Percentiles rank a stretch among this genome's conserved stretches.
Conservation (phyloP, 1,140 invertebrate genomes). For the Nautilus pompilius region DNA sequence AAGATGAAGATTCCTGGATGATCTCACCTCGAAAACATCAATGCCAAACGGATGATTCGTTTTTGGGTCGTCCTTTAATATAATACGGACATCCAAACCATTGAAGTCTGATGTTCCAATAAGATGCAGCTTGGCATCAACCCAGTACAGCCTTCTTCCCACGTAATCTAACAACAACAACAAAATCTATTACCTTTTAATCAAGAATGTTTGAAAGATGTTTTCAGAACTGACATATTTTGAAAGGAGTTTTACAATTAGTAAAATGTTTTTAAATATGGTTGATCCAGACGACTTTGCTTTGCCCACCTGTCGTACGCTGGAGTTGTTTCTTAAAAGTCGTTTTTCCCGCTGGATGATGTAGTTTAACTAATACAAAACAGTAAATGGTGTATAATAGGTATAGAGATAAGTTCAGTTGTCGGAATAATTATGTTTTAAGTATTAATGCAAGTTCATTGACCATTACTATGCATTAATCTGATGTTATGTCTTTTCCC, state of each 20-base stretch:
- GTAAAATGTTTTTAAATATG: neutral
- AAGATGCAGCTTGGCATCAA: slow-evolving; percentile 78
- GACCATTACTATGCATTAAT: neutral
- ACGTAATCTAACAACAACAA: slow-evolving; percentile 42
- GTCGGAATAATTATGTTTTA: neutral
- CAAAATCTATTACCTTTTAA: neutral
- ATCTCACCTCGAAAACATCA: slow-evolving; percentile 54
- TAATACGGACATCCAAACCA: slow-evolving; percentile 59
- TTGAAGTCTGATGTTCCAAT: slow-evolving; percentile 59
- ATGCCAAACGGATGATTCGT: slow-evolving; percentile 61
- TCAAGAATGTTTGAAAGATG: too few species aligned
- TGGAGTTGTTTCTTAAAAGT: too few species aligned
- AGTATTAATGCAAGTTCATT: neutral
- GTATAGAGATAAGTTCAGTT: neutral
- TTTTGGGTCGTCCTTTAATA: slow-evolving; percentile 47
- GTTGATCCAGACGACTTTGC: neutral
- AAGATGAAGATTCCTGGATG: neutral
- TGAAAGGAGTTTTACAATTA: too few species aligned
- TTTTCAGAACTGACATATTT: neutral
- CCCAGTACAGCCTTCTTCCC: slow-evolving; percentile 81
- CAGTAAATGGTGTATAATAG: too few species aligned
- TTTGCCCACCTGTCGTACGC: too few species aligned
- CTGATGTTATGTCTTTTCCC: neutral
- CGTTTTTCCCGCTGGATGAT: too few species aligned
- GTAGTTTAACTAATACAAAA: too few species aligned